A percentile compares a stretch with the other conserved stretches of the same genome.
These are phyloP conservation scores for Istiophorus platypterus DNA, from an alignment of 2,113 vertebrate species.

Conservation along the genomic window DNA sequence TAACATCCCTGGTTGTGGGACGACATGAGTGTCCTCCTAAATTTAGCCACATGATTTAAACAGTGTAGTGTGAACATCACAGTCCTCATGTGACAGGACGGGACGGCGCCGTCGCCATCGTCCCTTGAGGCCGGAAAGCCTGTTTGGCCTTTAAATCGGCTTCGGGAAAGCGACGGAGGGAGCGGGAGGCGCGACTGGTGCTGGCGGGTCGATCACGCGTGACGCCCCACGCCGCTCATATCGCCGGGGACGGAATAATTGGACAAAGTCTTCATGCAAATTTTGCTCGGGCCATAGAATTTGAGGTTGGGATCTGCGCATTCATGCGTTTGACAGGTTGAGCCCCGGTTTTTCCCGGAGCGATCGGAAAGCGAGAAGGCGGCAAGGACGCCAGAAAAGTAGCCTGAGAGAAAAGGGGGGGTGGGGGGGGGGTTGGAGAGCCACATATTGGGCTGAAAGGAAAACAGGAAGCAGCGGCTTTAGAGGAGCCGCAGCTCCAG, in stretches of 20 bases:
- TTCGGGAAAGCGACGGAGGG: conserved; percentile 59
- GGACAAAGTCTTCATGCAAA: conserved; percentile 85
- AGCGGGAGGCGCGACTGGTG: conserved; percentile 56
- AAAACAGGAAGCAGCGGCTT: conserved; percentile 56
- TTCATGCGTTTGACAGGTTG: conserved; percentile 84
- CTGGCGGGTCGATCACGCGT: conserved; percentile 67
- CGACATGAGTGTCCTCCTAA: background rate
- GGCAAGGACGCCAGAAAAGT: conserved; percentile 29
- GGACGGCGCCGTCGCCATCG: conserved; percentile 33
- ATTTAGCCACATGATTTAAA: background rate
- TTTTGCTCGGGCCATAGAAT: conserved; percentile 74
- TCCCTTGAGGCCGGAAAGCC: conserved; percentile 63
- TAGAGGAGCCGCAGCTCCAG: conserved; percentile 32
- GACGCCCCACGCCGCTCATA: conserved; percentile 67
- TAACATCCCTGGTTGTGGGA: background rate
- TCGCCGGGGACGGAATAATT: conserved; percentile 80
- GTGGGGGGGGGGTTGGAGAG: conserved; percentile 70
- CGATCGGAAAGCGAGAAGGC: conserved; percentile 62
- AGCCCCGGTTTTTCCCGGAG: conserved; percentile 70
- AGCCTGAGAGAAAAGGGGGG: conserved; percentile 45
- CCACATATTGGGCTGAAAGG: conserved; percentile 56
- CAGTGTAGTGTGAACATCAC: background rate
- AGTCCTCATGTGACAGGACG: conserved; percentile 34
- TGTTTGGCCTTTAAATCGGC: conserved; percentile 55
- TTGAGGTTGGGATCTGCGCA: conserved; percentile 83